Percentiles rank a stretch among this genome's conserved stretches.
Conservation (phyloP, 2,113 vertebrate species). For the Dicaeum eximium region DNA sequence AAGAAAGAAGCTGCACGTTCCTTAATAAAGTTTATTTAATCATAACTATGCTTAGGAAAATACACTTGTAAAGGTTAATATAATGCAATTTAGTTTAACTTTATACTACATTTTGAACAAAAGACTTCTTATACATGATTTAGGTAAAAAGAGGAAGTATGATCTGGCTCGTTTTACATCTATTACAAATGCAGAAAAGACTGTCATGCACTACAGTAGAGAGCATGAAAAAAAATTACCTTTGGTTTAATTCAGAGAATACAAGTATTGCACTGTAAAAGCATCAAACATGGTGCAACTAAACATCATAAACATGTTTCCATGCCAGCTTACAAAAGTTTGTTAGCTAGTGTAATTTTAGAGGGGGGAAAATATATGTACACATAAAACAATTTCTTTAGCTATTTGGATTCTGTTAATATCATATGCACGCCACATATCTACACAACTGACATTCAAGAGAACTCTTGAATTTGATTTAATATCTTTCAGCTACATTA, state of each 20-base stretch:
- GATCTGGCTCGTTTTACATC: conserved; percentile 72
- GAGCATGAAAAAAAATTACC: conserved; percentile 77
- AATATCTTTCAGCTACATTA: conserved; percentile 54
- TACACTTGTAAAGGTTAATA: conserved; percentile 78
- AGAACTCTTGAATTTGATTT: conserved; percentile 40
- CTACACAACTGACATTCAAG: conserved; percentile 61
- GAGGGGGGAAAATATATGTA: conserved; percentile 25
- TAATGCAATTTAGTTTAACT: conserved; percentile 76
- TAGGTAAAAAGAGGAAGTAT: conserved; percentile 67
- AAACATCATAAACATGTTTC: conserved; percentile 72
- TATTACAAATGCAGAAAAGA: conserved; percentile 79
- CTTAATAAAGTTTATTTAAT: conserved; percentile 81
- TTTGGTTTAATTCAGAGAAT: conserved; percentile 79
- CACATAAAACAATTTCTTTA: conserved; percentile 47
- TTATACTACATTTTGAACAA: conserved; percentile 75
- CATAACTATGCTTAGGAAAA: conserved; percentile 79
- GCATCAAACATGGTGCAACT: conserved; percentile 77
- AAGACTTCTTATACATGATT: conserved; percentile 71
- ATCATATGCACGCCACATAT: conserved; percentile 37
- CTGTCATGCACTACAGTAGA: conserved; percentile 73
- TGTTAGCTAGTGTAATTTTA: conserved; percentile 61
- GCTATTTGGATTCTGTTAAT: conserved; percentile 57
- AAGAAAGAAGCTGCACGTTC: conserved; percentile 40
- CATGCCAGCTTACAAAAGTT: conserved; percentile 69
- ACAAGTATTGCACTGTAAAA: conserved; percentile 80